Conservation (phyloP, 2,113 vertebrate species). For the Oreochromis niloticus region DNA sequence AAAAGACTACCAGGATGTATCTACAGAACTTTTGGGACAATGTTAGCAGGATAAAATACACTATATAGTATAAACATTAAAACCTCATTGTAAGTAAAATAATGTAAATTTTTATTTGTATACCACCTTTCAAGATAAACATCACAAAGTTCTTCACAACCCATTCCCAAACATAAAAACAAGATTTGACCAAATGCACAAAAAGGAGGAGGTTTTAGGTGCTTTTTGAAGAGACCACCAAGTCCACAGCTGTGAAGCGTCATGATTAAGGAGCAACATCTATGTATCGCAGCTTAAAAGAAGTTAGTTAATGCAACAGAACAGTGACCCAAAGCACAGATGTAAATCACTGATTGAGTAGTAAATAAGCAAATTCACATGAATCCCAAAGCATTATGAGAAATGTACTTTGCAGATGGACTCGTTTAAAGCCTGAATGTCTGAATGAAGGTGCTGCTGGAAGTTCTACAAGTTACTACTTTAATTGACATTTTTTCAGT, state of each 20-base stretch:
- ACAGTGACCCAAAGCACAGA: not conserved
- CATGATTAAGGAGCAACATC: not conserved
- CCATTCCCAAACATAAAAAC: not conserved
- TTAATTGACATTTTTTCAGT: not conserved
- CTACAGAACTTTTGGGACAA: not conserved
- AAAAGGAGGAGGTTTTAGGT: not conserved
- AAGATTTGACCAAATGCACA: not conserved
- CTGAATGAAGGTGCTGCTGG: not conserved
- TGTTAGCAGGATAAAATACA: not conserved
- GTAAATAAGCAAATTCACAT: not conserved
- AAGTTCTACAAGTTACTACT: not conserved
- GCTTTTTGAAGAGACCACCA: not conserved
- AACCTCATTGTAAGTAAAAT: not conserved
- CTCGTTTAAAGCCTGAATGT: not conserved
- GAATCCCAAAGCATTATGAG: not conserved
- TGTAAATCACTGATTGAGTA: not conserved
- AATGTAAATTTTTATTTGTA: not conserved
- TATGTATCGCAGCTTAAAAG: not conserved
- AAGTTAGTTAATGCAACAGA: not conserved
- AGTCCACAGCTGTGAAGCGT: not conserved
- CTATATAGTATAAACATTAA: not conserved
- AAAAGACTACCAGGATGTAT: not conserved
- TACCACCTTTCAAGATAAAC: not conserved
- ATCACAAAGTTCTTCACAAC: not conserved
- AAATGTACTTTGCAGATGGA: not conserved